Base-by-base conservation (phyloP, 2,797 vertebrate species). In the Lepilemur septentrionalis region DNA sequence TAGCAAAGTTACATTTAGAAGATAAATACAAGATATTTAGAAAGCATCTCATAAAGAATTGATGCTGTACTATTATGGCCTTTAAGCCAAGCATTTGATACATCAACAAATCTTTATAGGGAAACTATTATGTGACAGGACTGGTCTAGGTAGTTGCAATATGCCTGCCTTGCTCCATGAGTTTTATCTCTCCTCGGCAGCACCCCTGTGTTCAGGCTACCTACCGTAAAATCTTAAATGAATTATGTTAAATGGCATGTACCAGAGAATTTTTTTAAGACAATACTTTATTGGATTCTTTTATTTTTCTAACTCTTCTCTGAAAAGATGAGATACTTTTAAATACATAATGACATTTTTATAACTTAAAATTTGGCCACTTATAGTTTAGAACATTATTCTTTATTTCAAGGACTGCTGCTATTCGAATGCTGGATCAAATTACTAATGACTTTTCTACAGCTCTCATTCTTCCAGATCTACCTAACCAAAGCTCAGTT, bases 1-100 rank as follows among this genome's bases (percentile, higher is more conserved):
- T 4, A 89, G 22, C 63, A 22, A 83, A 95, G 89, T 72, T 96
- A 69, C 70, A 93, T 91, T 91, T 93, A 55, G 70, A 96, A 97
- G 83, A 93, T 38, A 97, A 95, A 96, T 35, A n/a, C 18, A 85
- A 93, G 75, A 63, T 95, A 95, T 84, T 96, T 96, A 91, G 91
- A 95, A 92, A 96, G 67, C 48, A 95, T 57, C 86, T 96, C 76
- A 88, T 89, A 95, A 97, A 96, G 96, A 61, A 81, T 86, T 25
- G 90, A 93, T 57, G 55, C 55, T 46, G 30, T 63, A 17, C 61
- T 80, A 20, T 87, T 70, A 59, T 2, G 30, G 10, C 59, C 70
- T 94, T 95, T 50, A 93, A 83, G 69, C 13, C 23, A 61, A 75
- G 79, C 28, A 79, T 80, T 52, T 20, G 55, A 79, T 18, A 20